These are phyloP conservation scores for Cotesia typhae DNA, from an alignment of 1,140 invertebrate species.

Conservation along the genomic window DNA sequence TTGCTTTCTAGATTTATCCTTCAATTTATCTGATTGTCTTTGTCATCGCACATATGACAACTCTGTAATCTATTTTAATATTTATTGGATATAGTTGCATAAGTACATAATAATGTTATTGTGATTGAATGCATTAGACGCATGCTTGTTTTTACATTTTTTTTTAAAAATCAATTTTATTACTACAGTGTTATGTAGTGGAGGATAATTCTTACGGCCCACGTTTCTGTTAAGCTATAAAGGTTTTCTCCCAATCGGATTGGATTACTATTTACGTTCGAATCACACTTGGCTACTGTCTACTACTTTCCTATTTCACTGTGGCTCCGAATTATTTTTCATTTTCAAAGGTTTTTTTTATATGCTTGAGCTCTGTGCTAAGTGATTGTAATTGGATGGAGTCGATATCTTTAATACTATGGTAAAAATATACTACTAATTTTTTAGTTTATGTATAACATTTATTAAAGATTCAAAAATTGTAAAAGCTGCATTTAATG, in stretches of 20 bases:
- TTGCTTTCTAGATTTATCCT: neutral
- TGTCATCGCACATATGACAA: conserved; percentile 13
- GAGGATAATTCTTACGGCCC: conserved; percentile 52
- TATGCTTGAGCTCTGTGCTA: too few species aligned
- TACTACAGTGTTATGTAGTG: neutral
- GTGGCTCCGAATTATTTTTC: conserved; percentile 8
- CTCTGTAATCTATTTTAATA: conserved; percentile 14
- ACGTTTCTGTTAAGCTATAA: conserved; percentile 52
- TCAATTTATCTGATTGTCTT: conserved; percentile 18
- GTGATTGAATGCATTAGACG: conserved; percentile 1
- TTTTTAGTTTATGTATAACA: too few species aligned
- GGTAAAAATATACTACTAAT: too few species aligned
- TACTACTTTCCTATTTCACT: conserved; percentile 21
- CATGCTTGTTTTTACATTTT: conserved; percentile 20
- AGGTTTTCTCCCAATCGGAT: conserved; percentile 53
- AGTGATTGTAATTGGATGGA: too few species aligned
- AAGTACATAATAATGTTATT: neutral
- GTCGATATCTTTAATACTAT: too few species aligned
- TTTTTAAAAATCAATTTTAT: conserved; percentile 17
- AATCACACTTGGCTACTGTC: conserved; percentile 47
- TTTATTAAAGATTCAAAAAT: too few species aligned
- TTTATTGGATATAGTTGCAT: conserved; percentile 19
- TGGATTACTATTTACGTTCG: conserved; percentile 51
- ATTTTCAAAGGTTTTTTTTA: too few species aligned
- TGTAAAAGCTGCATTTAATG: too few species aligned